Conservation (phyloP, 2,888 invertebrate species). For the Cynaeus angustus region DNA sequence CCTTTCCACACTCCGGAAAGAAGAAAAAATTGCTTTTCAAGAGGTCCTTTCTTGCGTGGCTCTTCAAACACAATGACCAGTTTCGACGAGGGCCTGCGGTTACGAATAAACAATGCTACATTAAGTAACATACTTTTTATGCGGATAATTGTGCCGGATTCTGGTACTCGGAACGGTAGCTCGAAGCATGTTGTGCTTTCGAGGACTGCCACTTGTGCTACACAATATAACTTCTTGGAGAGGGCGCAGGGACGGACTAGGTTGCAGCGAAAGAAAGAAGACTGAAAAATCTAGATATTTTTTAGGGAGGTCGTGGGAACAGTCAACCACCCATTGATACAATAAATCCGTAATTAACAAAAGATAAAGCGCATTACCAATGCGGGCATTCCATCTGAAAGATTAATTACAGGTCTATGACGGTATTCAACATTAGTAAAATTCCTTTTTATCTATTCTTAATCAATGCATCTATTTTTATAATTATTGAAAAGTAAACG, state of each 20-base stretch:
- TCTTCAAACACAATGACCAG: slow-evolving; percentile 31
- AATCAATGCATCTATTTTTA: too few relatives aligned
- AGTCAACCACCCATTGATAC: too few relatives aligned
- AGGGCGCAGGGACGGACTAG: slow-evolving; percentile 12
- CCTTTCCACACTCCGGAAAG: slow-evolving; percentile 19
- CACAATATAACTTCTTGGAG: slow-evolving; percentile 42
- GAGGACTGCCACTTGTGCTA: slow-evolving; percentile 33
- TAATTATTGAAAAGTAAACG: too few relatives aligned
- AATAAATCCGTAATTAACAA: too few relatives aligned
- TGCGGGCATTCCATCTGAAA: too few relatives aligned
- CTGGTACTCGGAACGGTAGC: slow-evolving; percentile 49
- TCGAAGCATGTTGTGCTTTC: slow-evolving; percentile 37
- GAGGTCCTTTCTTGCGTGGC: slow-evolving; percentile 24
- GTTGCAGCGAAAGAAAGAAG: too few relatives aligned
- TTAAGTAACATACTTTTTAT: slow-evolving; percentile 49
- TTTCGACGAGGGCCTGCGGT: slow-evolving; percentile 45
- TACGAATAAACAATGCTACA: slow-evolving; percentile 49
- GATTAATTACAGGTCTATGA: too few relatives aligned
- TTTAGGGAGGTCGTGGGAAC: too few relatives aligned
- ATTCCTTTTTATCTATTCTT: too few relatives aligned
- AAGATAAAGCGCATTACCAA: too few relatives aligned
- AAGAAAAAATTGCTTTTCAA: slow-evolving; percentile 29
- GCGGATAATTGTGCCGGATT: slow-evolving; percentile 44
- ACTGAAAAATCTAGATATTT: too few relatives aligned
- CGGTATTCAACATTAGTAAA: too few relatives aligned